Evolutionary conservation across 2,113 vertebrate species (phyloP).

Genomic region (Sinocyclocheilus grahami): DNA sequence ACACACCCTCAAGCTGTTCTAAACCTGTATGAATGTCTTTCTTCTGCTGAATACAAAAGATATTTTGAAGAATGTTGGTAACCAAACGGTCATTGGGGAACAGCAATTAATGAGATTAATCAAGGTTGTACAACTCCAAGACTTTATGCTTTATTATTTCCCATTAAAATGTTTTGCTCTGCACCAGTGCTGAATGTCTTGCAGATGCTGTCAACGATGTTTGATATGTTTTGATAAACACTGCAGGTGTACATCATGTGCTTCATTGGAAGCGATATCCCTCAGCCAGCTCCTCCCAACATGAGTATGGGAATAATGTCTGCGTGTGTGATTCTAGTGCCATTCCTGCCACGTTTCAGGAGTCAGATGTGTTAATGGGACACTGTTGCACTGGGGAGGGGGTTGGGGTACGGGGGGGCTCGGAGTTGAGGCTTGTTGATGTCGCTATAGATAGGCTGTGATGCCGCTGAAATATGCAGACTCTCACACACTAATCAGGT

Average conservation of each 20-base stretch:
- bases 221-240: constrained; percentile 14
- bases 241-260: background rate
- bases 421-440: constrained; percentile 3
- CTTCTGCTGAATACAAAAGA: background rate
- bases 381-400: background rate
- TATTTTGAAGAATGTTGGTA: background rate
- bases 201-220: background rate
- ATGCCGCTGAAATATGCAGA: constrained; percentile 11
- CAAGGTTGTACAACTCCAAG: background rate
- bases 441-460: constrained; percentile 53
- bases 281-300: constrained; percentile 13
- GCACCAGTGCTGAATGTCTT: background rate
- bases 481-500: background rate
- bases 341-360: constrained; percentile 42
- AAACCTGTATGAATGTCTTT: background rate
- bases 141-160: too few relatives aligned
- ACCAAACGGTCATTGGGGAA: too few relatives aligned
- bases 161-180: background rate
- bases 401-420: background rate
- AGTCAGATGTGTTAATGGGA: constrained; percentile 44
- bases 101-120: background rate
- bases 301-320: constrained; percentile 21
- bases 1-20: too few relatives aligned
- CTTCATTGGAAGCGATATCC: background rate
- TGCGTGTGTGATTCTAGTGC: constrained; percentile 18